Evolutionary conservation across 2,888 invertebrate genomes (phyloP).

Genomic region (Agrochola circellaris): DNA sequence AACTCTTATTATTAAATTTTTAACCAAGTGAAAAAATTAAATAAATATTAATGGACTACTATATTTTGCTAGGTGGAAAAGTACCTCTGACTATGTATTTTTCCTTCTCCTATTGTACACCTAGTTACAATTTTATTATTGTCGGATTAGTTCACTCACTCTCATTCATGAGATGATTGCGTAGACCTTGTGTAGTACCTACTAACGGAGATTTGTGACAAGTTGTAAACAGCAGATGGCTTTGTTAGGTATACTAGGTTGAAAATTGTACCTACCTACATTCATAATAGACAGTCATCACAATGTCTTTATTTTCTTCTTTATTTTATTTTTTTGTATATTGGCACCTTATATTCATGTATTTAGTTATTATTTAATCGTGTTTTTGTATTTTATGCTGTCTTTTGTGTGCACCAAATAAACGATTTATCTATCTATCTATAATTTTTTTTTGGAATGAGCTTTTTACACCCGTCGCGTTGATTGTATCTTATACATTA

Average conservation of each 20-base stretch:
- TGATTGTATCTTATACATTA: too few relatives aligned
- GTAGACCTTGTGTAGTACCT: constrained; percentile 2
- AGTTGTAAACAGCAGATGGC: neutral
- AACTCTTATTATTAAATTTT: neutral
- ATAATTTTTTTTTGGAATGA: too few relatives aligned
- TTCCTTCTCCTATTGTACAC: neutral
- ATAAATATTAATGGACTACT: neutral
- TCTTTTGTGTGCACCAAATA: too few relatives aligned
- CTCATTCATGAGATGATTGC: constrained; percentile 26
- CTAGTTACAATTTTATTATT: constrained; percentile 6
- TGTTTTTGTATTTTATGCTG: too few relatives aligned
- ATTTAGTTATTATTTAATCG: too few relatives aligned
- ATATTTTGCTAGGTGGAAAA: neutral
- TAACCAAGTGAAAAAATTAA: neutral
- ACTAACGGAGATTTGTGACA: neutral
- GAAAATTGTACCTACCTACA: neutral
- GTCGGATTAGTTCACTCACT: neutral
- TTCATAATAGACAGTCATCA: too few relatives aligned
- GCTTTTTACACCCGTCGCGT: too few relatives aligned
- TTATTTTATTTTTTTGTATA: too few relatives aligned
- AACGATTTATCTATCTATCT: too few relatives aligned
- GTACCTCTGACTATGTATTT: neutral
- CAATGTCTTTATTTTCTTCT: too few relatives aligned
- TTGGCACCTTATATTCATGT: too few relatives aligned
- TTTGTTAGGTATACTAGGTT: neutral